Base-by-base conservation (phyloP, 2,888 invertebrate genomes). In the Strigamia maritima region DNA sequence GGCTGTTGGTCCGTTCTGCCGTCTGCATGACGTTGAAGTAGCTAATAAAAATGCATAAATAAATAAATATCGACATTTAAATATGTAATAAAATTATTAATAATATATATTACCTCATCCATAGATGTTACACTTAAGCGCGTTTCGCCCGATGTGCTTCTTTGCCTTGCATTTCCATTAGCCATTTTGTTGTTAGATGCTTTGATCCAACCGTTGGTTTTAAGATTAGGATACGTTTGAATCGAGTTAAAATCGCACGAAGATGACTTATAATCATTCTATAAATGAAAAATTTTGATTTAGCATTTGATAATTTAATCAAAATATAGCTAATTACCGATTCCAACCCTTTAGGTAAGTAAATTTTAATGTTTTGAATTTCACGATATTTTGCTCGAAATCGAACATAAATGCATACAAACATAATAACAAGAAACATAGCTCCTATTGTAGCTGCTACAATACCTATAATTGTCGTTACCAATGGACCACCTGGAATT, bases 71-170 rank as follows among this genome's bases (percentile, higher is more conserved):
- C 0, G 19, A 54, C 2, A n/a, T 54, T 54, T 49, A 1, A 19
- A 3, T 49, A 2, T 14, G 16, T 14, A 44, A 44, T 19, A 19
- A 1, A 19, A n/a, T 54, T n/a, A 3, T 54, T 2, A 8, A 44
- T n/a, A 44, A 3, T 44, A 14, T 44, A 14, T 44, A 49, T 75
- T 54, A 80, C 80, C 49, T 78, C 79, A 16, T 80, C 80, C 28
- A 79, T 80, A 19, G 80, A 80, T 14, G 75, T 70, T 3, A 74
- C 44, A 26, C 80, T 80, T 14, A 75, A 40, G 14, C 54, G 65
- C 8, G 80, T 80, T 28, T 79, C 80, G 6, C 79, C 78, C 12
- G 80, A 80, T 28, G 75, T 76, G 31, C 77, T 80, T 49, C 80
- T 65, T 31, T 38, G 74, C 26, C 80, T 38, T 12, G 74, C 16